Evolutionary conservation across 2,113 vertebrate species (phyloP).

Genomic region (Corythoichthys intestinalis): DNA sequence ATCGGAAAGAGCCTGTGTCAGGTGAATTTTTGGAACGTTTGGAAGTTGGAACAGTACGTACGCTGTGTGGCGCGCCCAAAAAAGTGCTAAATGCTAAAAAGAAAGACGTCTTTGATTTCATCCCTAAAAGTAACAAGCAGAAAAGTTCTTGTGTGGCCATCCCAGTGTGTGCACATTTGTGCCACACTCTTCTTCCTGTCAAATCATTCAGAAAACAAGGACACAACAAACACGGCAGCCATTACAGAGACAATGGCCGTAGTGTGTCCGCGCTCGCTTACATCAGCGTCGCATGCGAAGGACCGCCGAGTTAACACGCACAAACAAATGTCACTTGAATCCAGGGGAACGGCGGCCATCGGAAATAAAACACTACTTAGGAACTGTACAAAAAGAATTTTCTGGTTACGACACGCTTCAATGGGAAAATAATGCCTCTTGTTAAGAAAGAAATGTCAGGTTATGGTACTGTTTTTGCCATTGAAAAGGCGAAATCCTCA

Average conservation of each 20-base stretch:
- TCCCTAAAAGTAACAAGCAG: not conserved
- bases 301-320: constrained; percentile 19
- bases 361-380: no score
- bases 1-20: no score
- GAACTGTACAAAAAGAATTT: no score
- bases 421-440: no score
- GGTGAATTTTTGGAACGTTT: no score
- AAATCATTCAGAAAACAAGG: constrained; percentile 2
- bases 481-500: no score
- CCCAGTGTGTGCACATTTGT: not conserved
- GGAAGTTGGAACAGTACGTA: no score
- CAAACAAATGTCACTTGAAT: constrained; percentile 13
- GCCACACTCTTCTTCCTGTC: constrained; percentile 5
- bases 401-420: no score
- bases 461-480: no score
- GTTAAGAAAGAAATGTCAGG: no score
- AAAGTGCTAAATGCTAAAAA: not conserved
- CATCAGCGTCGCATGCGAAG: constrained; percentile 50
- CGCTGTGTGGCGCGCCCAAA: no score
- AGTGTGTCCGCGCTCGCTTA: constrained; percentile 58
- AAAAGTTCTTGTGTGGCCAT: not conserved
- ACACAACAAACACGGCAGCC: constrained; percentile 48
- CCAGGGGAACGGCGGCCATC: not conserved
- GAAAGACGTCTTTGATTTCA: not conserved
- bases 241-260: constrained; percentile 57